A percentile compares a stretch with the other conserved stretches of the same genome.
phyloP scores from a whole-genome alignment of 2,888 invertebrate species.

The Drosophila recens region DNA sequence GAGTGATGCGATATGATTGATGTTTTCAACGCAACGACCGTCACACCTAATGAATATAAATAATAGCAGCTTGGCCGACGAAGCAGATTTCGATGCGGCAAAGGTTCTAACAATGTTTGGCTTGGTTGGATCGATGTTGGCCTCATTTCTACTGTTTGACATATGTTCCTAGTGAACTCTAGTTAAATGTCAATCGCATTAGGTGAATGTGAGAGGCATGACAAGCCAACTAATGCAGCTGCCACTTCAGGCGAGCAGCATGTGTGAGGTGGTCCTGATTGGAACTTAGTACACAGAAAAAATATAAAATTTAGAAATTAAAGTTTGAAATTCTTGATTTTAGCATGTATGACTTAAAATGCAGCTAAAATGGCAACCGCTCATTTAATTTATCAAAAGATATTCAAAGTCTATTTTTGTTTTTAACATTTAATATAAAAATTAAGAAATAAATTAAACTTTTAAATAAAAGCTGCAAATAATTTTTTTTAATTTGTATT shows the following conservation, averaged over 20 bases:
- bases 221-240: conserved; percentile 26
- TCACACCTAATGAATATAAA: conserved; percentile 64
- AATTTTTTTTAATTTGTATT: too few relatives aligned
- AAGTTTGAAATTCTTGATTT: too few relatives aligned
- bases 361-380: too few relatives aligned
- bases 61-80: conserved; percentile 37
- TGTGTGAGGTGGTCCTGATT: conserved; percentile 23
- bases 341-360: too few relatives aligned
- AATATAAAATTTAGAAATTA: too few relatives aligned
- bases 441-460: too few relatives aligned
- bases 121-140: too few relatives aligned
- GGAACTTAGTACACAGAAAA: conserved; percentile 2
- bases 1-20: conserved; percentile 65
- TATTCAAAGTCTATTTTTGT: too few relatives aligned
- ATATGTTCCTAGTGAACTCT: conserved; percentile 28
- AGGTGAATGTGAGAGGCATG: conserved; percentile 44
- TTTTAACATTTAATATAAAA: too few relatives aligned
- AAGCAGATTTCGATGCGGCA: conserved; percentile 49
- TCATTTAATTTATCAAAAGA: too few relatives aligned
- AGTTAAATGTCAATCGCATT: conserved; percentile 30
- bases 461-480: too few relatives aligned
- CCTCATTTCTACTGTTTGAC: conserved; percentile 18
- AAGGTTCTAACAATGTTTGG: conserved; percentile 33
- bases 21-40: conserved; percentile 54
- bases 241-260: conserved; percentile 6